Evolutionary conservation across 2,113 vertebrate species (phyloP), one percentile per base, ranked within the genome.

Genomic region (Anser brachyrhynchus): DNA sequence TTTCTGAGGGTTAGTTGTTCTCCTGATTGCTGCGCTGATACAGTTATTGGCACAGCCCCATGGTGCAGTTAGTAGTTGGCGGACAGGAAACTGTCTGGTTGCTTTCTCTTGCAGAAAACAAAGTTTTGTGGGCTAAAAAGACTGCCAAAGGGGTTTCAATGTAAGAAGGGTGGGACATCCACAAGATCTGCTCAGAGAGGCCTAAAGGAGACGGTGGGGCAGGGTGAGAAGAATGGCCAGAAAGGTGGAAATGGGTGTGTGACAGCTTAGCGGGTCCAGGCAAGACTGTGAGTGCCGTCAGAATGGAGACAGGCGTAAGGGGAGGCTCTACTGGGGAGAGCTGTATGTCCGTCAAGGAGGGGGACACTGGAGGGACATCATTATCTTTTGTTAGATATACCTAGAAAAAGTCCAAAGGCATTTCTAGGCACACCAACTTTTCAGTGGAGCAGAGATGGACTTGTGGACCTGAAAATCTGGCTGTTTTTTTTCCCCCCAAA

Each of bases 401-500:
- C 33, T 62, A 58, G 62, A 44, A 83, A 90, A 94, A 93, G 26
- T 46, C 37, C 71, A 80, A 62, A 37, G 35, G 29, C 7, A 1
- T 11, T 85, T 91, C 23, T 13, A 61, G 71, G 54, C 13, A 44
- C 19, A 3, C 16, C 54, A 57, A 49, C 41, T 89, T 87, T 75
- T 71, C 57, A 59, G n/a, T 31, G 41, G 16, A 5, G 12, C 5
- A 29, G 35, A 49, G 35, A 15, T 58, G 20, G 37, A 6, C 59
- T 90, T 57, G 9, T 58, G 35, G 52, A 11, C 31, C 80, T 89
- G 41, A 90, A 88, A 89, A 90, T 77, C 11, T 71, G 4, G 35
- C 16, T 54, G 2, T 0, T 20, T 12, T 72, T 28, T 3, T 18
- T 2, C 44, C 29, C 5, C 5, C 3, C 4, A 49, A 11, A 55